Conservation (phyloP, 1,140 invertebrate species). For the Vollenhovia emeryi region DNA sequence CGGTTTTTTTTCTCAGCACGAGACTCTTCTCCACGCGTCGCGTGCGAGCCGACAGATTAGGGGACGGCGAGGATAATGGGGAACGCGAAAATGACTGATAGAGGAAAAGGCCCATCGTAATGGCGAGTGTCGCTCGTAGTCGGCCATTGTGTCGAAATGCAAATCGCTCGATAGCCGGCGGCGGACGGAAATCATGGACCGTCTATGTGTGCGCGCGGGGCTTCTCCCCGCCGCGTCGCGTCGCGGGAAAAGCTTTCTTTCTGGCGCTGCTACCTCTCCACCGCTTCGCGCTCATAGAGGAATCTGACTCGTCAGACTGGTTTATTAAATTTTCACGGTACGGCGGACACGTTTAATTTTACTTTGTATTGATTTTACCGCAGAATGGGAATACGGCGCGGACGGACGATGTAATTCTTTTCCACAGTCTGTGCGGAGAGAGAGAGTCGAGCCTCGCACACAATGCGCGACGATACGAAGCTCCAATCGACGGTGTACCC, state of each 20-base stretch:
- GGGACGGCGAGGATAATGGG: neutral
- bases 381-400: constrained; percentile 54
- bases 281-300: constrained; percentile 34
- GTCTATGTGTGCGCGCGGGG: constrained; percentile 28
- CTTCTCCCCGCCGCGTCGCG: neutral
- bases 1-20: neutral
- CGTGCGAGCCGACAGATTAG: constrained; percentile 7
- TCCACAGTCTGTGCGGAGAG: constrained; percentile 16
- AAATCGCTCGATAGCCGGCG: constrained; percentile 49
- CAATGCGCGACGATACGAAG: constrained; percentile 28
- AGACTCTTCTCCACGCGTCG: neutral
- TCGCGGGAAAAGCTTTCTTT: constrained; percentile 50
- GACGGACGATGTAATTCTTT: constrained; percentile 51
- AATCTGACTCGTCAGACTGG: constrained; percentile 54
- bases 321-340: constrained; percentile 65
- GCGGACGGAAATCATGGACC: constrained; percentile 45
- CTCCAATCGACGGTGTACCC: constrained; percentile 38
- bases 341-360: constrained; percentile 60
- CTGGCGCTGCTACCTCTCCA: constrained; percentile 29
- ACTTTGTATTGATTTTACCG: constrained; percentile 57
- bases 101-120: constrained; percentile 25
- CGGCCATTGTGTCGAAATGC: constrained; percentile 55
- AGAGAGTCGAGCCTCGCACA: constrained; percentile 9
- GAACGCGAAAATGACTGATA: constrained; percentile 25
- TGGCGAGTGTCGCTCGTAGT: constrained; percentile 37